Evolutionary conservation across 35 echinoderm and acorn worm genomes (phyloP).

Genomic region (Ptychodera flava): DNA sequence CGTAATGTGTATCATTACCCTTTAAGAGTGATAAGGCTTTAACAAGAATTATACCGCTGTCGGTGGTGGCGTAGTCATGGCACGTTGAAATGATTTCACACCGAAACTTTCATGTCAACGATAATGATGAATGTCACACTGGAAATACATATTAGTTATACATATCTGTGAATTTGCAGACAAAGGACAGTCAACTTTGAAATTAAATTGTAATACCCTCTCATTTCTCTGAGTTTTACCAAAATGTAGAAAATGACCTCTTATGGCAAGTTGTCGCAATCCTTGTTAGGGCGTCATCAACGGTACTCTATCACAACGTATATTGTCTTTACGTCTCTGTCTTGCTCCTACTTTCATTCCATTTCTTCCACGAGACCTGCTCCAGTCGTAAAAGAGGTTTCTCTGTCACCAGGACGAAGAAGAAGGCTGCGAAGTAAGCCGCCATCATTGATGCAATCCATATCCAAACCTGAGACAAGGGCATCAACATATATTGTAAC

Average conservation of each 20-base stretch:
- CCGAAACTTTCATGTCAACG: no score
- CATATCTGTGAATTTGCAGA: background rate
- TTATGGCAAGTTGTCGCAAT: no score
- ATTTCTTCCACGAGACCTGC: background rate
- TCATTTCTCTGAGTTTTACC: background rate
- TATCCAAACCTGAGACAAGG: no score
- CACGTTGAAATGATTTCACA: no score
- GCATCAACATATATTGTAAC: no score
- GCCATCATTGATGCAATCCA: no score
- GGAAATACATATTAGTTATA: background rate
- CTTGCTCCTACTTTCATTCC: background rate
- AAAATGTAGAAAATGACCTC: background rate
- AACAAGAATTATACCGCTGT: no score
- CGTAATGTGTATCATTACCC: no score
- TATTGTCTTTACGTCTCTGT: background rate
- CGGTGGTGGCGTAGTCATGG: no score
- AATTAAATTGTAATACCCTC: background rate
- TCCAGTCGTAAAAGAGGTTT: background rate
- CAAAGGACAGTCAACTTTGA: background rate
- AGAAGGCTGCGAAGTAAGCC: background rate
- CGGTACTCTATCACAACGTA: background rate
- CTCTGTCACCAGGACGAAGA: background rate
- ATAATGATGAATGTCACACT: no score
- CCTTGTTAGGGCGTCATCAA: no score
- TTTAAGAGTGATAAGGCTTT: no score